A percentile compares a stretch with the other conserved stretches of the same genome.
These are phyloP conservation scores for Helicoverpa assulta DNA, from an alignment of 2,888 invertebrate species.

Conservation along the genomic window DNA sequence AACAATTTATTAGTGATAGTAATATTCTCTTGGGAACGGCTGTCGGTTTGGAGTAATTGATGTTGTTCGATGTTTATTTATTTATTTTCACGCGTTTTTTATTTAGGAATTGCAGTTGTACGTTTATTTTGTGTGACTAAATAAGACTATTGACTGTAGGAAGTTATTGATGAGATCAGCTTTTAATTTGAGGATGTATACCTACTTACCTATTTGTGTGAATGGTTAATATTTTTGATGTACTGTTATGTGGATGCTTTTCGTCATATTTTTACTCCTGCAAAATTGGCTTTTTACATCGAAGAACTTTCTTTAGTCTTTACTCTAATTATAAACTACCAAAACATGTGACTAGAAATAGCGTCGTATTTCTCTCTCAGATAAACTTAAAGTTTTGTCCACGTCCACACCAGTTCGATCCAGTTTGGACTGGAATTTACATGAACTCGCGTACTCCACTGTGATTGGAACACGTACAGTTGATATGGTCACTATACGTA, in stretches of 20 bases:
- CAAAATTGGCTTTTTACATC: too few relatives aligned
- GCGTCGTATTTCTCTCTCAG: background rate
- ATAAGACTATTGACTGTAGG: too few relatives aligned
- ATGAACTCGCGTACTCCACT: background rate
- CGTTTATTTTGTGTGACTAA: too few relatives aligned
- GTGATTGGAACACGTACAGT: background rate
- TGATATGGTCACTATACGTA: background rate
- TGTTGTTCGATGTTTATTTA: background rate
- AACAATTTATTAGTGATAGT: constrained; percentile 29
- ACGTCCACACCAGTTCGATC: background rate
- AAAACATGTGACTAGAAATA: background rate
- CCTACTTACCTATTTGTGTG: too few relatives aligned
- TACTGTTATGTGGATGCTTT: too few relatives aligned
- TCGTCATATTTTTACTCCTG: too few relatives aligned
- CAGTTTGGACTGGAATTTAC: background rate
- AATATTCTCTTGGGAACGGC: constrained; percentile 2
- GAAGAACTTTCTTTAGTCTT: too few relatives aligned
- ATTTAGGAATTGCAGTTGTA: background rate
- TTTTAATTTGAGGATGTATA: too few relatives aligned
- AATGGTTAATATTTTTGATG: too few relatives aligned
- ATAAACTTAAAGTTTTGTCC: background rate
- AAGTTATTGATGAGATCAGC: too few relatives aligned
- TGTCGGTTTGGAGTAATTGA: background rate
- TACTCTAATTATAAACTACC: background rate
- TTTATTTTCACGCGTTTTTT: background rate